Evolutionary conservation across 2,888 invertebrate genomes (phyloP).

Genomic region (Scrobipalpa atriplicella): DNA sequence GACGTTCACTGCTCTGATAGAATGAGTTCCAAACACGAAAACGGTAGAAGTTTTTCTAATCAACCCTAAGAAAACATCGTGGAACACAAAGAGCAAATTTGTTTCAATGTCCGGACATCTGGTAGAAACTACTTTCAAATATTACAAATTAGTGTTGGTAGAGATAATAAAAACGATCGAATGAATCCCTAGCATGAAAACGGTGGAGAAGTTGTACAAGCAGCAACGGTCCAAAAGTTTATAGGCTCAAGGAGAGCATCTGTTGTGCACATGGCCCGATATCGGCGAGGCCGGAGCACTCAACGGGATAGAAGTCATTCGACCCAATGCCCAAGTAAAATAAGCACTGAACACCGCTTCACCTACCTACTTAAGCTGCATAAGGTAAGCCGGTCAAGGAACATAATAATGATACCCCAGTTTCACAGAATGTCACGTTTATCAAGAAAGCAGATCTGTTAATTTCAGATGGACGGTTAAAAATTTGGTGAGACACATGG

Average conservation of each 20-base stretch:
- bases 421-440: conserved; percentile 44
- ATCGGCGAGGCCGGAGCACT: conserved; percentile 58
- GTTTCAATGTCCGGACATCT: no score
- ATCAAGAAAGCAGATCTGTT: conserved; percentile 39
- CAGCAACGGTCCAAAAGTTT: conserved; percentile 46
- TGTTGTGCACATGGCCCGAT: conserved; percentile 74
- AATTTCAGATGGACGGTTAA: not conserved
- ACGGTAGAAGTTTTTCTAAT: no score
- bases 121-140: not conserved
- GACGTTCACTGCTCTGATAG: no score
- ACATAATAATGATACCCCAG: conserved; percentile 44
- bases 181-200: not conserved
- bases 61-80: no score
- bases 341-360: conserved; percentile 54
- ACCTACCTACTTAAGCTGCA: conserved; percentile 55
- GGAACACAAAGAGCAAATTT: no score
- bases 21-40: no score
- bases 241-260: conserved; percentile 65
- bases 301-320: conserved; percentile 66
- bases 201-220: not conserved
- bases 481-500: not conserved
- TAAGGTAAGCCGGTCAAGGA: conserved; percentile 67
- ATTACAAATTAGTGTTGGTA: not conserved
- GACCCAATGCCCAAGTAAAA: conserved; percentile 48
- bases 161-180: not conserved